phyloP scores from a whole-genome alignment of 2,888 invertebrate genomes.

The Brachynemurus nebulosus region DNA sequence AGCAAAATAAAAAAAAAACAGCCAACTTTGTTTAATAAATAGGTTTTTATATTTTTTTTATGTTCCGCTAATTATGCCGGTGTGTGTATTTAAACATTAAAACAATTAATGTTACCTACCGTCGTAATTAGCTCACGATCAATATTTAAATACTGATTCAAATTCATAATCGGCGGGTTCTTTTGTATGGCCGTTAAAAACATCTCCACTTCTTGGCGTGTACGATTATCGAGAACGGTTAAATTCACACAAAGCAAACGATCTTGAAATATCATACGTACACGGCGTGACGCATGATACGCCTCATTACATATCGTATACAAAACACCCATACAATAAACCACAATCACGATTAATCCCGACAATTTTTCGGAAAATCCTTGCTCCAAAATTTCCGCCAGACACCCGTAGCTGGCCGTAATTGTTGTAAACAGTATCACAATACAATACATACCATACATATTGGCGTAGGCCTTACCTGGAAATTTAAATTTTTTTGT shows the following conservation, averaged over 20 bases:
- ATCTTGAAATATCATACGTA: conserved; percentile 38
- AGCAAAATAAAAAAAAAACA: too few species aligned
- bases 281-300: conserved; percentile 50
- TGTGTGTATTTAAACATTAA: too few species aligned
- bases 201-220: conserved; percentile 58
- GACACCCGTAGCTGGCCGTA: conserved; percentile 53
- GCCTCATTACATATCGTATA: conserved; percentile 63
- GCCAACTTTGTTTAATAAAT: too few species aligned
- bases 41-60: too few species aligned
- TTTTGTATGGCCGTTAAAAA: conserved; percentile 58
- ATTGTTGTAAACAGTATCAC: conserved; percentile 61
- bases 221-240: conserved; percentile 45
- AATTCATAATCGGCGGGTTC: conserved; percentile 62
- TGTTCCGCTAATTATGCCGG: too few species aligned
- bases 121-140: conserved; percentile 54
- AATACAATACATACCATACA: conserved; percentile 63
- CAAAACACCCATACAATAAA: conserved; percentile 54
- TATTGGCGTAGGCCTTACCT: conserved; percentile 52
- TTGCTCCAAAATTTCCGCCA: conserved; percentile 57
- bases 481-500: background rate
- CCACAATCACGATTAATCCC: conserved; percentile 54
- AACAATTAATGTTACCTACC: too few species aligned
- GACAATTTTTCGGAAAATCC: conserved; percentile 58
- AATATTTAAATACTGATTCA: conserved; percentile 59
- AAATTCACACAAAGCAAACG: conserved; percentile 53